Evolutionary conservation across 2,797 vertebrate genomes (phyloP).

Genomic region (Apogon talboti): DNA sequence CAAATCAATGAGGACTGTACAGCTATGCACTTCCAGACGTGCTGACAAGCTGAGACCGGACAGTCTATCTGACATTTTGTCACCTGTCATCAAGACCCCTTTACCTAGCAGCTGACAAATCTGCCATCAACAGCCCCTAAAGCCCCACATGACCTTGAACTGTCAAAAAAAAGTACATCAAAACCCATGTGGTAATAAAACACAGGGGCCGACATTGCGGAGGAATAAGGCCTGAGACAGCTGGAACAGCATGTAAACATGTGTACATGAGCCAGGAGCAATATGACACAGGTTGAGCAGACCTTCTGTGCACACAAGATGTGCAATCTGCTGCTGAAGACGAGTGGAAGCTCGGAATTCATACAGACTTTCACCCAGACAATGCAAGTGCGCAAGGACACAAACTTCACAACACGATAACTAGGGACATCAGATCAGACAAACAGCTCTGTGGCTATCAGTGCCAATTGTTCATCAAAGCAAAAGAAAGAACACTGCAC

Average conservation of each 20-base stretch:
- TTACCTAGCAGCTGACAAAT: slow-evolving; percentile 2
- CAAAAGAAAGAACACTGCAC: too few relatives aligned
- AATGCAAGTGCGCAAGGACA: not conserved
- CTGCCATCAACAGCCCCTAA: slow-evolving; percentile 1
- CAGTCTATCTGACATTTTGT: not conserved
- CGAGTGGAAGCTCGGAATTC: slow-evolving; percentile 13
- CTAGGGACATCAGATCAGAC: not conserved
- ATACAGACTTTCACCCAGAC: slow-evolving; percentile 1
- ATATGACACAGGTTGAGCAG: slow-evolving; percentile 13
- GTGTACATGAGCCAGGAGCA: slow-evolving; percentile 14
- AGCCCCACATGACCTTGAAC: slow-evolving; percentile 33
- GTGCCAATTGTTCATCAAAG: too few relatives aligned
- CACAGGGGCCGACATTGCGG: not conserved
- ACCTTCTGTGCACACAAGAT: slow-evolving; percentile 29
- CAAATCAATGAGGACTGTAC: not conserved
- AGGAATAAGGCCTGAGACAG: slow-evolving; percentile 13
- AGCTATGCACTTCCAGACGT: slow-evolving; percentile 5
- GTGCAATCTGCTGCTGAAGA: slow-evolving; percentile 17
- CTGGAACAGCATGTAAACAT: slow-evolving; percentile 30
- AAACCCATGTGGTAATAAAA: not conserved
- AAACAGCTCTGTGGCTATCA: too few relatives aligned
- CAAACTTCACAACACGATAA: not conserved
- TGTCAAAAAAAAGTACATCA: slow-evolving; percentile 30
- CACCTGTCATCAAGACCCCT: slow-evolving; percentile 12
- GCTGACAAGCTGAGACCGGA: slow-evolving; percentile 34